Evolutionary conservation across 2,888 invertebrate genomes (phyloP), one percentile per base, ranked within the genome.

Genomic region (Drosophila anomalata): DNA sequence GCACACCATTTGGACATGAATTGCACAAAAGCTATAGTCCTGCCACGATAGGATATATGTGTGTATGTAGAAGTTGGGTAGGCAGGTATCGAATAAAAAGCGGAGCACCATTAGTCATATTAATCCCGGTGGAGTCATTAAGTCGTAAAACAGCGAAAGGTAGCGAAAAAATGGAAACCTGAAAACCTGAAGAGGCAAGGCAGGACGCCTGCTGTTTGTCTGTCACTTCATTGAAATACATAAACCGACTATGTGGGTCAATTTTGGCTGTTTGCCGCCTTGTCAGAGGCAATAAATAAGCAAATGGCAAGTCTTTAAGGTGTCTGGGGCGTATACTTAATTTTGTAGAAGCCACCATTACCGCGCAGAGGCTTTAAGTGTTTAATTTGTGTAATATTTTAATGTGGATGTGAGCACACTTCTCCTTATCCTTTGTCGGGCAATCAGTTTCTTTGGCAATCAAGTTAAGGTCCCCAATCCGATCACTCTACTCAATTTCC

Each of bases 121-220:
- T 88, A 86, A 86, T 86, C 85, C 88, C 85, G 78, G 78, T 66
- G 79, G 85, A 88, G 88, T 86, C 84, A 85, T 85, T 85, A 85
- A 85, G 88, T 84, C 87, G 87, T 84, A 87, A 84, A 84, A 80
- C 67, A 69, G 78, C 72, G 61, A 73, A 73, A 79, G 87, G 85
- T 74, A 76, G 77, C 73, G 42, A 65, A 61, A 42, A 66, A 36
- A 67, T 26, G 54, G 42, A 24, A 41, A 9, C 46, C 72, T 26
- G 17, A 11, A 44, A 17, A 20, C 41, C 41, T 14, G 14, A 41
- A 12, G 22, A 29, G 53, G 46, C 33, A 50, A 36, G 36, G 36
- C 33, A 41, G 7, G 14, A 36, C 51, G 33, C 36, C 33, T 48
- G 31, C 42, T 65, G 48, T 57, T 73, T 66, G 52, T 66, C 66